These are phyloP conservation scores for Sussaba pulchella DNA, from an alignment of 2,888 invertebrate genomes.

Conservation along the genomic window DNA sequence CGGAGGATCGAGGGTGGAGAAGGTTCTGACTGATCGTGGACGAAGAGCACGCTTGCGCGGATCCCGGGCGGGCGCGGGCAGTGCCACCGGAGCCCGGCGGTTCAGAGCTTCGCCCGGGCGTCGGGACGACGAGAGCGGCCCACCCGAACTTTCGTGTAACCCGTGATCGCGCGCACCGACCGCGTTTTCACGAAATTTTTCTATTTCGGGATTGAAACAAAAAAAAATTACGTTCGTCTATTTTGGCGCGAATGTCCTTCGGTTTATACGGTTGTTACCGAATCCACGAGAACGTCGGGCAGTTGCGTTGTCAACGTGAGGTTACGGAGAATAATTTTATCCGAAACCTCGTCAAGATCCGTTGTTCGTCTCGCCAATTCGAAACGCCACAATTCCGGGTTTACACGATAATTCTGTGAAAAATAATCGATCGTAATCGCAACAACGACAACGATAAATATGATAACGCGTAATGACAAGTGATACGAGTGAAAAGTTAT, in stretches of 20 bases:
- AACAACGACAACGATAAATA: background rate
- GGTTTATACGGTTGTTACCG: too few species aligned
- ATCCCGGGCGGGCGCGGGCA: slow-evolving; percentile 84
- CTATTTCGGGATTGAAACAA: slow-evolving; percentile 9
- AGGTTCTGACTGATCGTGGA: slow-evolving; percentile 78
- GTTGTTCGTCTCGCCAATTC: too few species aligned
- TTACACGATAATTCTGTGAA: too few species aligned
- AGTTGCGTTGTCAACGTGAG: too few species aligned
- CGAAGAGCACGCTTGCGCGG: slow-evolving; percentile 83
- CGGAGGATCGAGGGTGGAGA: slow-evolving; percentile 62
- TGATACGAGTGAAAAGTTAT: slow-evolving; percentile 24
- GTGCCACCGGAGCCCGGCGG: slow-evolving; percentile 84
- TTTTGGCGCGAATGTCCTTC: too few species aligned
- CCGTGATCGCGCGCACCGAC: slow-evolving; percentile 58
- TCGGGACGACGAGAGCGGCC: slow-evolving; percentile 81
- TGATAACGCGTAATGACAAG: slow-evolving; percentile 3
- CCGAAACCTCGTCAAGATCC: too few species aligned
- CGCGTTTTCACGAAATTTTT: slow-evolving; percentile 50
- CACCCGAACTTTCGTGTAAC: slow-evolving; percentile 75
- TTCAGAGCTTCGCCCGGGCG: slow-evolving; percentile 84
- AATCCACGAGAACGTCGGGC: too few species aligned
- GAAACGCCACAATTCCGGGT: too few species aligned
- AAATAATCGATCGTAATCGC: too few species aligned
- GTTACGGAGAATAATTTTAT: too few species aligned
- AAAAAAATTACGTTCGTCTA: too few species aligned